Evolutionary conservation across 2,113 vertebrate genomes (phyloP).

Genomic region (Todiramphus saurophagus): DNA sequence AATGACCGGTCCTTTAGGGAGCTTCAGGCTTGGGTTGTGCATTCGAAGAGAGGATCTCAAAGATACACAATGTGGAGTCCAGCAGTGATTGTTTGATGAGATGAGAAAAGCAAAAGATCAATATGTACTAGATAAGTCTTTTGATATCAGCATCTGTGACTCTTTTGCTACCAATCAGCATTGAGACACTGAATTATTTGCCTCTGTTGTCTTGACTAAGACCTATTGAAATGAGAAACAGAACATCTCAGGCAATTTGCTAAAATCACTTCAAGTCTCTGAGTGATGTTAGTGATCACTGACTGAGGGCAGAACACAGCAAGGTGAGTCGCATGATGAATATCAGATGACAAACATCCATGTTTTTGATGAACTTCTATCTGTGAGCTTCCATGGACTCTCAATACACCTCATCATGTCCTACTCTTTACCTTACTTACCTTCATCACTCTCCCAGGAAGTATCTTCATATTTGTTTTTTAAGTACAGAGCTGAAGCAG

Average conservation of each 20-base stretch:
- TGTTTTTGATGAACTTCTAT: neutral
- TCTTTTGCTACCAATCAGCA: neutral
- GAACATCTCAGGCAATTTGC: constrained; percentile 21
- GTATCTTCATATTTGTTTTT: neutral
- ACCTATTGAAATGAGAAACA: constrained; percentile 4
- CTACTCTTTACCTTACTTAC: neutral
- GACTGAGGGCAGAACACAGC: neutral
- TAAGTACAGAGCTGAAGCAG: neutral
- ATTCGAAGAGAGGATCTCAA: neutral
- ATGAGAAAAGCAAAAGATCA: constrained; percentile 11
- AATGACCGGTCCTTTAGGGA: neutral
- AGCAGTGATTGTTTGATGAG: neutral
- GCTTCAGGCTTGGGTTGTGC: neutral
- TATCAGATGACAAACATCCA: neutral
- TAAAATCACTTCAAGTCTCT: neutral
- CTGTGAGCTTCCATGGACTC: neutral
- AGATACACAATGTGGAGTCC: neutral
- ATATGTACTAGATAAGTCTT: constrained; percentile 38
- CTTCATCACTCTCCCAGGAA: neutral
- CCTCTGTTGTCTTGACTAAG: neutral
- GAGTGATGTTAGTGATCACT: neutral
- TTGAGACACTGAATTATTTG: constrained; percentile 21
- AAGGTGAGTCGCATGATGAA: neutral
- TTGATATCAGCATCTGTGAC: constrained; percentile 14
- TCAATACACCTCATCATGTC: neutral